Conservation (phyloP, 1,140 invertebrate genomes). For the Mycetomoellerius zeteki region DNA sequence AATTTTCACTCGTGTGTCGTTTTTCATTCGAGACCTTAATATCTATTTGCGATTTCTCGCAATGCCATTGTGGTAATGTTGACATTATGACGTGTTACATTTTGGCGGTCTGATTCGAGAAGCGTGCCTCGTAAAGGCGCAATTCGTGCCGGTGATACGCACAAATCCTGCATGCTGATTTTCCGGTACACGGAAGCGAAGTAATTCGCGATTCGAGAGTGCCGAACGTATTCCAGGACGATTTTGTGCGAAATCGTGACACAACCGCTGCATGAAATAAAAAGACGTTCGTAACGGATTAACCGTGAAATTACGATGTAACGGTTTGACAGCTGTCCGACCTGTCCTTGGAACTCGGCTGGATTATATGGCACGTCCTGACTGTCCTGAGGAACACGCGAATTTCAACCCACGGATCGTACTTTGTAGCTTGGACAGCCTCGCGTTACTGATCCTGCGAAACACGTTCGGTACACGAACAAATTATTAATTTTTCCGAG, state of each 20-base stretch:
- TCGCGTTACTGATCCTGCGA: conserved; percentile 1
- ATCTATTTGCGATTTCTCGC: conserved; percentile 29
- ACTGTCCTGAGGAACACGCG: conserved; percentile 3
- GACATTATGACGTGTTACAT: conserved; percentile 20
- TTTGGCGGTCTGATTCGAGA: conserved; percentile 22
- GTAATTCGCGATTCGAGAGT: conserved; percentile 12
- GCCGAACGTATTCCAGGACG: conserved; percentile 21
- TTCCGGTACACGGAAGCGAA: conserved; percentile 59
- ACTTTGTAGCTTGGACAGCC: background rate
- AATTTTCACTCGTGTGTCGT: background rate
- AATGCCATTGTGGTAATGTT: background rate
- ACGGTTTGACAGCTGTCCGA: conserved; percentile 74
- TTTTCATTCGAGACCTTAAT: background rate
- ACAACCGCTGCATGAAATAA: conserved; percentile 44
- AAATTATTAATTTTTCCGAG: background rate
- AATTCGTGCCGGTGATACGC: conserved; percentile 34
- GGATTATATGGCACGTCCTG: conserved; percentile 47
- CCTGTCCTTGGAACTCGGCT: conserved; percentile 59
- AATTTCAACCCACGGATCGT: conserved; percentile 25
- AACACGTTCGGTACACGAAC: conserved; percentile 7
- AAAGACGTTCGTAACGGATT: conserved; percentile 63
- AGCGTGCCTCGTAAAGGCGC: background rate
- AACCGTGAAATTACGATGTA: conserved; percentile 72
- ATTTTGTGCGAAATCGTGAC: conserved; percentile 39
- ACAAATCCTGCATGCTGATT: conserved; percentile 5